Evolutionary conservation across 2,797 vertebrate species (phyloP).

Genomic region (Macropodus opercularis): DNA sequence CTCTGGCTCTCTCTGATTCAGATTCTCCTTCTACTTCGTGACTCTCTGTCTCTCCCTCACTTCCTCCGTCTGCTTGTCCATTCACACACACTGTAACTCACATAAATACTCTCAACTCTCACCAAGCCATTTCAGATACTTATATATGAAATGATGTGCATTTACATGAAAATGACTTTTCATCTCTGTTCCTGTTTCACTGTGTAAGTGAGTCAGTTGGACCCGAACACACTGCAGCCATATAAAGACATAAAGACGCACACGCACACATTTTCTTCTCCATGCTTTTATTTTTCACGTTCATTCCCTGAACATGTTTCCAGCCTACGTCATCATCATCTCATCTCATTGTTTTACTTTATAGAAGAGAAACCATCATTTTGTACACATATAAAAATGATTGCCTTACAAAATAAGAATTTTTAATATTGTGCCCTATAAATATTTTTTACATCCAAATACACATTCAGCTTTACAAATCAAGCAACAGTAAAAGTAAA

Average conservation of each 20-base stretch:
- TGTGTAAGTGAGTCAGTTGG: not conserved
- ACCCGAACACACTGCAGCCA: too few relatives aligned
- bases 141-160: not conserved
- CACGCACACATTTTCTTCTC: too few relatives aligned
- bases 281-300: too few relatives aligned
- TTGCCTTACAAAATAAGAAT: conserved; percentile 26
- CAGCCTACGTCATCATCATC: too few relatives aligned
- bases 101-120: not conserved
- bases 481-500: conserved; percentile 8
- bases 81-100: not conserved
- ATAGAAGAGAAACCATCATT: conserved; percentile 35
- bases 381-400: conserved; percentile 42
- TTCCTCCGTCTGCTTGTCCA: conserved; percentile 10
- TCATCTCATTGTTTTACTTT: not conserved
- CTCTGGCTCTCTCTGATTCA: not conserved
- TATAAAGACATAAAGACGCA: too few relatives aligned
- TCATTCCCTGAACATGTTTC: too few relatives aligned
- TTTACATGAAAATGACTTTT: not conserved
- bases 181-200: not conserved
- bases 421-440: conserved; percentile 25
- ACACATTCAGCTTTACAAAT: conserved; percentile 29
- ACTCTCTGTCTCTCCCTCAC: not conserved
- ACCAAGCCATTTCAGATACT: not conserved
- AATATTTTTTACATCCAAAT: conserved; percentile 44
- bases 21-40: conserved; percentile 2